phyloP scores from a whole-genome alignment of 2,888 invertebrate genomes.

The Apotomis turbidana region DNA sequence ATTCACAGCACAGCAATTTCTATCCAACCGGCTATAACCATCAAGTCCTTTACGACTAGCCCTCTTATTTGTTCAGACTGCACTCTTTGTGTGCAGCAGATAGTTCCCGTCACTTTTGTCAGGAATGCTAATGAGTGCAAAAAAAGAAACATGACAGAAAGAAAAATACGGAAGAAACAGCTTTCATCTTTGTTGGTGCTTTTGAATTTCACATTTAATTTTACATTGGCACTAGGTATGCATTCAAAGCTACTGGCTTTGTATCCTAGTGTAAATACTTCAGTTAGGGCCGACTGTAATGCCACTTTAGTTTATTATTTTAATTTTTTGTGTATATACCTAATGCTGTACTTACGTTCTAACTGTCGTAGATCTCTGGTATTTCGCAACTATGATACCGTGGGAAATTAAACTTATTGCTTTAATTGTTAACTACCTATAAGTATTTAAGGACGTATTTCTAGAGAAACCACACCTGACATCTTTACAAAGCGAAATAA shows the following conservation, averaged over 20 bases:
- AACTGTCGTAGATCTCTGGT: too few relatives aligned
- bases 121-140: constrained; percentile 14
- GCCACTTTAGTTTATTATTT: too few relatives aligned
- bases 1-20: not conserved
- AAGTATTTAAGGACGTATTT: too few relatives aligned
- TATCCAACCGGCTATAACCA: not conserved
- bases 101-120: constrained; percentile 24
- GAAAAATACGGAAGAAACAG: constrained; percentile 12
- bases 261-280: too few relatives aligned
- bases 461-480: too few relatives aligned
- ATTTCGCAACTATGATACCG: too few relatives aligned
- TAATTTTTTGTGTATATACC: too few relatives aligned
- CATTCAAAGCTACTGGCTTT: not conserved
- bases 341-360: too few relatives aligned
- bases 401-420: too few relatives aligned
- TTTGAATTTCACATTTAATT: constrained; percentile 7
- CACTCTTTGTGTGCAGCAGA: constrained; percentile 18
- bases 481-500: too few relatives aligned
- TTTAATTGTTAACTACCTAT: too few relatives aligned
- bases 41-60: not conserved
- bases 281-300: too few relatives aligned
- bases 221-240: not conserved
- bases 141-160: constrained; percentile 11
- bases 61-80: constrained; percentile 6
- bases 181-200: constrained; percentile 12